Base-by-base conservation (phyloP, 2,888 invertebrate species). In the Formica aserva region DNA sequence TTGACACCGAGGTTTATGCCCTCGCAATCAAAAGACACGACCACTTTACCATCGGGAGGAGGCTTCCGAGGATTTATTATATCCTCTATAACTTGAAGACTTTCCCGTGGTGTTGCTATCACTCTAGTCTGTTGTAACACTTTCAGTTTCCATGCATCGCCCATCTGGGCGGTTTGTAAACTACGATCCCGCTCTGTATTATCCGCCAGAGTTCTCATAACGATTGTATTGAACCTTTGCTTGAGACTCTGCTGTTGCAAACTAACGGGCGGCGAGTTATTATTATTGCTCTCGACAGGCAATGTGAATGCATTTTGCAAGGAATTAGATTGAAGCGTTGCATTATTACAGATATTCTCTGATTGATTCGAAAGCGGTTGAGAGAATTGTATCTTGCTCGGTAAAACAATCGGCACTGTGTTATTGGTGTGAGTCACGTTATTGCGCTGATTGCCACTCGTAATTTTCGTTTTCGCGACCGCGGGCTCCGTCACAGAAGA, bases 1-100 rank as follows among this genome's bases (percentile, higher is more conserved):
- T 98, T 98, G 1, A 97, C 95, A 32, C 99, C 99, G 85, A 99
- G 95, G 95, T 98, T 98, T 77, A 99, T 98, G 22, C 99, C 98
- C 95, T 99, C 99, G 91, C 98, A 98, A 94, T 99, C 99, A 92
- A 99, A 96, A 0, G 98, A 98, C 32, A 99, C 96, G 77, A 96
- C 96, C 75, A 95, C 80, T 91, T 95, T 95, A 38, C 95, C 95
- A 71, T 94, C 92, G 0, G 83, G 29, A 3, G 94, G 66, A 83
- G 86, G 78, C 85, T 90, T 88, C 86, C 89, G 92, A 2, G 96
- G 95, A 89, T 96, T 96, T 94, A 97, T 96, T 87, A 98, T 97
- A 85, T 97, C 97, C 71, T 97, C 97, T 75, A 97, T 96, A 83
- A 98, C 96, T 92, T 97, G 96, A 62, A 97, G 95, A 94, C 98